Conservation (phyloP, 2,888 invertebrate species). For the Axea sp. region DNA sequence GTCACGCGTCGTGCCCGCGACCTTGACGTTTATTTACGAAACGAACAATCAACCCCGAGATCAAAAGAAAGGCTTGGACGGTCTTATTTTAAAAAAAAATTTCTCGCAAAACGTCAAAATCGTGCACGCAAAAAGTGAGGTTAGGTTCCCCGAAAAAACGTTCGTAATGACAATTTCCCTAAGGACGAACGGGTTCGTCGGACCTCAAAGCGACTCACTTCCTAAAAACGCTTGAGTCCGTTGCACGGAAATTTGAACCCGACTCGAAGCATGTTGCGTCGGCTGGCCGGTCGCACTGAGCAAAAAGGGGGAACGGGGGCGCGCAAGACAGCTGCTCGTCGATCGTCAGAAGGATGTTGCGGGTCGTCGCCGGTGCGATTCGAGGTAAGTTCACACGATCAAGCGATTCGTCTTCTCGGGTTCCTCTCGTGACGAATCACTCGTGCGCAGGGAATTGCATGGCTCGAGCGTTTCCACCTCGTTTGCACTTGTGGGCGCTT, state of each 20-base stretch:
- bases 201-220: conserved; percentile 58
- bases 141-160: not conserved
- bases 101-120: conserved; percentile 64
- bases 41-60: no score
- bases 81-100: no score
- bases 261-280: conserved; percentile 77
- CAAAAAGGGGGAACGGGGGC: conserved; percentile 19
- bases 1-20: no score
- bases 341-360: conserved; percentile 71
- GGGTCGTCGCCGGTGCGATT: conserved; percentile 62
- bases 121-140: not conserved
- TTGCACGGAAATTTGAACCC: conserved; percentile 79
- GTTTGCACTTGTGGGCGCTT: no score
- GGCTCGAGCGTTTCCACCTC: no score
- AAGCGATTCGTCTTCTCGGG: no score
- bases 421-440: no score
- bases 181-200: no score
- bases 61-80: no score
- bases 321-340: conserved; percentile 34
- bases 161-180: no score
- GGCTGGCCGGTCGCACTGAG: conserved; percentile 48
- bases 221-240: conserved; percentile 76
- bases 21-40: no score
- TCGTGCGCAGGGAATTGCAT: no score
- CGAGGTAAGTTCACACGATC: conserved; percentile 33